These are phyloP conservation scores for Scyliorhinus canicula DNA, from an alignment of 2,797 vertebrate genomes.

Conservation along the genomic window DNA sequence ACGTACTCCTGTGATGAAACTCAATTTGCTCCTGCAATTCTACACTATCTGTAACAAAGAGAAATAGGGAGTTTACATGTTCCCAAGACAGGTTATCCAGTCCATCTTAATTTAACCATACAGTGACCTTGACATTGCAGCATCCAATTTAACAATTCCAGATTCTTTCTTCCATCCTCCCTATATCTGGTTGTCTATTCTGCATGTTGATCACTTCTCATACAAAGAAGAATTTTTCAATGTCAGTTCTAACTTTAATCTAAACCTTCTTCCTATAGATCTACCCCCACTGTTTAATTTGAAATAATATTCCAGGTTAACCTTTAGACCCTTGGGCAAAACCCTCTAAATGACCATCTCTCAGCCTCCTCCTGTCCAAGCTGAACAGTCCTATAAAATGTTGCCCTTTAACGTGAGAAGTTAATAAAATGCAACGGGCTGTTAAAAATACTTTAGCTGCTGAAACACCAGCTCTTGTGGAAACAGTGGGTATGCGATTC, in stretches of 20 bases:
- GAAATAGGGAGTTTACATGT: neutral
- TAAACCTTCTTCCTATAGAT: neutral
- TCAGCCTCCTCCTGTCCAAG: neutral
- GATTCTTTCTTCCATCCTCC: neutral
- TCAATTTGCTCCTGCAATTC: neutral
- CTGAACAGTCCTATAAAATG: neutral
- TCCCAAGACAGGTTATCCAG: neutral
- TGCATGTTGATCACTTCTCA: neutral
- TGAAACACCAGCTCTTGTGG: no score
- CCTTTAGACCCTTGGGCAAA: neutral
- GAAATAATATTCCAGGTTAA: neutral
- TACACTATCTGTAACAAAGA: neutral
- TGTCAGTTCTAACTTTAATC: neutral
- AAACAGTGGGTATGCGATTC: no score
- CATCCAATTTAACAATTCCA: neutral
- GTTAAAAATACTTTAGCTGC: no score
- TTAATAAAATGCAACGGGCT: no score
- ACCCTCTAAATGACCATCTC: neutral
- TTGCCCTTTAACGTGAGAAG: no score
- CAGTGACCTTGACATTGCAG: neutral
- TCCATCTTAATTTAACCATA: neutral
- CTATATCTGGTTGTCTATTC: neutral
- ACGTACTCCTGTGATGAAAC: neutral
- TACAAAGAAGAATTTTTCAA: no score
- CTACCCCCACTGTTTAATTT: neutral